phyloP scores from a whole-genome alignment of 92 coral and sea anemone species.

The Nematostella vectensis region DNA sequence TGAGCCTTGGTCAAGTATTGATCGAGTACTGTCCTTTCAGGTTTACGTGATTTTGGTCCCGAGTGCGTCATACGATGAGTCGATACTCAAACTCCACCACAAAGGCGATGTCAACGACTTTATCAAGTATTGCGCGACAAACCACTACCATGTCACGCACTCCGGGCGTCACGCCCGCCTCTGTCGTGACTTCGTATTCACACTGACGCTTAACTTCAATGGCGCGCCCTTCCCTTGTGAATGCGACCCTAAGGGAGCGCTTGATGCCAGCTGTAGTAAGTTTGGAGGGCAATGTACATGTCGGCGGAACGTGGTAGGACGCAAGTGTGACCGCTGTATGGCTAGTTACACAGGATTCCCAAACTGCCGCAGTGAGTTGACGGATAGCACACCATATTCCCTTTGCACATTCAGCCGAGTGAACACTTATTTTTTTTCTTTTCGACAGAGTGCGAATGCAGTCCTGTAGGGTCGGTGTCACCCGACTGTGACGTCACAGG shows the following conservation, averaged over 20 bases:
- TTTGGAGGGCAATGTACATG: constrained; percentile 89
- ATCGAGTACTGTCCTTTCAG: constrained; percentile 28
- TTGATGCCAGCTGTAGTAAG: constrained; percentile 45
- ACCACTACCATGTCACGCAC: constrained; percentile 53
- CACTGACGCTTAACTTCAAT: constrained; percentile 65
- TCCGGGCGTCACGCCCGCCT: constrained; percentile 16
- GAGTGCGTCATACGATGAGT: constrained; percentile 31
- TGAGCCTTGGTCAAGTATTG: too few relatives aligned
- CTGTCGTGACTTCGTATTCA: constrained; percentile 58
- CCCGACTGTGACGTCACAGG: constrained; percentile 54
- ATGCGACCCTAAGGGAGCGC: constrained; percentile 69
- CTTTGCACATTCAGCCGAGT: too few relatives aligned
- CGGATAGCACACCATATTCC: constrained; percentile 1
- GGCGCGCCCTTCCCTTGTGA: constrained; percentile 53
- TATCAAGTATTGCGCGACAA: constrained; percentile 56
- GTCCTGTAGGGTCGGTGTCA: constrained; percentile 48
- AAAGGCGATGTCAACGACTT: constrained; percentile 50
- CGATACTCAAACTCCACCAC: constrained; percentile 45
- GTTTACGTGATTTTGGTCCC: constrained; percentile 60
- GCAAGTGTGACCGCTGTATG: constrained; percentile 71
- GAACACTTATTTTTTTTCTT: too few relatives aligned
- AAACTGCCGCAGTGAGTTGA: constrained; percentile 86
- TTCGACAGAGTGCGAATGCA: constrained; percentile 74
- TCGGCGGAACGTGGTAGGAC: constrained; percentile 64
- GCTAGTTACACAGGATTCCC: constrained; percentile 79